These are phyloP conservation scores for Aromia moschata DNA, from an alignment of 2,888 invertebrate genomes.

Conservation along the genomic window DNA sequence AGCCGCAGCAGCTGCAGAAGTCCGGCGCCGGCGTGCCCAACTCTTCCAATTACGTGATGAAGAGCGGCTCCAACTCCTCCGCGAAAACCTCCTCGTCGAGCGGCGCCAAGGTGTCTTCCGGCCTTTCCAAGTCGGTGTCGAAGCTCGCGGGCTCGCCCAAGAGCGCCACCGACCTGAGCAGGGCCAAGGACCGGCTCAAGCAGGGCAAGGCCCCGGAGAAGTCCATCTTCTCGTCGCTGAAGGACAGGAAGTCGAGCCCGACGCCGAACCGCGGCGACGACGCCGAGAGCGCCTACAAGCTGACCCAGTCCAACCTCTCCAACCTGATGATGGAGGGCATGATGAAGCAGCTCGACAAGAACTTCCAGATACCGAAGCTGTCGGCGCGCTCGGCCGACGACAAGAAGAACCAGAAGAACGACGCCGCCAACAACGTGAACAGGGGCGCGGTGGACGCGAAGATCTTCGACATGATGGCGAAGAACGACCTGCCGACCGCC, in stretches of 20 bases:
- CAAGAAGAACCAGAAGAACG: conserved; percentile 45
- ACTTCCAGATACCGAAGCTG: conserved; percentile 88
- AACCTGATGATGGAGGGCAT: conserved; percentile 76
- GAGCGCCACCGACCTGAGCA: conserved; percentile 67
- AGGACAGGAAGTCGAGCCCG: conserved; percentile 74
- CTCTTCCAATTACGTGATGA: conserved; percentile 54
- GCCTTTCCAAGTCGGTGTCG: conserved; percentile 33
- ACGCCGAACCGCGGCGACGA: conserved; percentile 74
- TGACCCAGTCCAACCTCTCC: conserved; percentile 63
- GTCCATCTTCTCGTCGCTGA: conserved; percentile 70
- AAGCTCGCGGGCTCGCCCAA: conserved; percentile 68
- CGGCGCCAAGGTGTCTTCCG: conserved; percentile 28
- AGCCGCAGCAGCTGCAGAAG: conserved; percentile 69
- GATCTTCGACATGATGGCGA: conserved; percentile 56
- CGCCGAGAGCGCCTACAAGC: conserved; percentile 72
- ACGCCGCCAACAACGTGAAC: conserved; percentile 51
- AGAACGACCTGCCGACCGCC: conserved; percentile 48
- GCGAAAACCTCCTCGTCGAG: conserved; percentile 35
- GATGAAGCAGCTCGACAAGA: conserved; percentile 82
- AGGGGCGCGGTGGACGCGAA: conserved; percentile 55
- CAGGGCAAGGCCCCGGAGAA: conserved; percentile 72
- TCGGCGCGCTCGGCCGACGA: conserved; percentile 64
- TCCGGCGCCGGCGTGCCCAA: conserved; percentile 32
- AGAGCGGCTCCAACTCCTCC: conserved; percentile 34
- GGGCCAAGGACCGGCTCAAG: conserved; percentile 71